These are phyloP conservation scores for Lanius collurio DNA, from an alignment of 2,113 vertebrate species.

Conservation along the genomic window DNA sequence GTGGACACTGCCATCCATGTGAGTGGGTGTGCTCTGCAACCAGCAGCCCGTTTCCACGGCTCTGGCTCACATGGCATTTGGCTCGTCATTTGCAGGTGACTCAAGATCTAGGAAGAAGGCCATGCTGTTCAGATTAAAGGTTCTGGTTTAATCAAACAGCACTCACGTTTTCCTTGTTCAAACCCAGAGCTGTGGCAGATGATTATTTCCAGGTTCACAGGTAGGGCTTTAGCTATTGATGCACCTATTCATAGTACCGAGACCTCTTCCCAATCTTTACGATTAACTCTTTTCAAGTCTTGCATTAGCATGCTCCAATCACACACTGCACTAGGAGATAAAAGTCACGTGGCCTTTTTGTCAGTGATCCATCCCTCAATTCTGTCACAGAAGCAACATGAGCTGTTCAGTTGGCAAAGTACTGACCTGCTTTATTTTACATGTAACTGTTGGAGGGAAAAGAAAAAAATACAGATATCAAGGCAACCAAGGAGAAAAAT, in stretches of 20 bases:
- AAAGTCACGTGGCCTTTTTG: neutral
- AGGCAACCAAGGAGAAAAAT: neutral
- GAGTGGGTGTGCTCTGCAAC: neutral
- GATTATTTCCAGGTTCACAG: neutral
- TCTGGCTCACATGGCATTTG: neutral
- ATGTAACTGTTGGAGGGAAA: neutral
- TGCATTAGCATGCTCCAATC: neutral
- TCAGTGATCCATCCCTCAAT: neutral
- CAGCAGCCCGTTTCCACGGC: neutral
- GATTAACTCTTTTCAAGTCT: neutral
- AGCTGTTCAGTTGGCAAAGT: neutral
- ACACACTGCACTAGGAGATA: neutral
- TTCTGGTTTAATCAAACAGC: neutral
- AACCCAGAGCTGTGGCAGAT: neutral
- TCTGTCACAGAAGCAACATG: neutral
- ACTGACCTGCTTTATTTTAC: neutral
- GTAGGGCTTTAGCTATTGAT: neutral
- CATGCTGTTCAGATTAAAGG: neutral
- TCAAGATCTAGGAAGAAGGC: neutral
- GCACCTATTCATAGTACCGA: neutral
- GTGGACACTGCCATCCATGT: rapidly evolving
- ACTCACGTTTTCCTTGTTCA: neutral
- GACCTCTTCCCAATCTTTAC: neutral
- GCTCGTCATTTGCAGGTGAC: neutral
- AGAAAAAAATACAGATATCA: neutral